Evolutionary conservation across 2,888 invertebrate genomes (phyloP).

Genomic region (Hermaeophaga mercurialis): DNA sequence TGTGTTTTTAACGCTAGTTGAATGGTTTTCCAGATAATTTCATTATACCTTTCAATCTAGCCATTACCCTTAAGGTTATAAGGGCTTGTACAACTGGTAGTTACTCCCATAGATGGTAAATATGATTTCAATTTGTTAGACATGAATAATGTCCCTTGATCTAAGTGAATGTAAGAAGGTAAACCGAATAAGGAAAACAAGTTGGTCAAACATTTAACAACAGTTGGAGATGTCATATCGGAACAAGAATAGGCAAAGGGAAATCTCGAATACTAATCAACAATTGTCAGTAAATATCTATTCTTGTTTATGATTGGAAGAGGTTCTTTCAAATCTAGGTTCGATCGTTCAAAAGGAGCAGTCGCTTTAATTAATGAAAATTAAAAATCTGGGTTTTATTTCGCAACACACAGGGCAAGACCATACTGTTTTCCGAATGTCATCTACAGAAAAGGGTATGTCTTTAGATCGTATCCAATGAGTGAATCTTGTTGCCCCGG

Average conservation of each 20-base stretch:
- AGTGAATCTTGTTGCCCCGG: no score
- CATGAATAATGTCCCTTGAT: constrained; percentile 10
- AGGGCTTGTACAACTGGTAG: constrained; percentile 17
- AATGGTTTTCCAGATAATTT: constrained; percentile 15
- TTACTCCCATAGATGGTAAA: constrained; percentile 6
- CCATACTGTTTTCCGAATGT: no score
- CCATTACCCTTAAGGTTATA: constrained; percentile 17
- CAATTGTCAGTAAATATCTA: constrained; percentile 15
- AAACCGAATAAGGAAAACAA: constrained; percentile 16
- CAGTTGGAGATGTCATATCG: constrained; percentile 18
- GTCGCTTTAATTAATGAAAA: constrained; percentile 1
- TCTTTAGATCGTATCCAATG: no score
- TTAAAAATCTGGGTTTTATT: no score
- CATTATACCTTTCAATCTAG: constrained; percentile 1
- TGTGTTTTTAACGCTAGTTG: constrained; percentile 1
- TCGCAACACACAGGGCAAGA: no score
- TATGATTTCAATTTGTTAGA: constrained; percentile 9
- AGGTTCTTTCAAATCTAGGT: no score
- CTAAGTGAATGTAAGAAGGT: constrained; percentile 13
- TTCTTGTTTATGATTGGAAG: neutral
- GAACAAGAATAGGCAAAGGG: constrained; percentile 22
- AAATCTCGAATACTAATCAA: constrained; percentile 21
- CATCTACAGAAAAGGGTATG: no score
- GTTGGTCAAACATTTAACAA: constrained; percentile 9
- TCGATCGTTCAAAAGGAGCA: no score